Evolutionary conservation across 2,113 vertebrate species (phyloP).

Genomic region (Nansenia antarctica): DNA sequence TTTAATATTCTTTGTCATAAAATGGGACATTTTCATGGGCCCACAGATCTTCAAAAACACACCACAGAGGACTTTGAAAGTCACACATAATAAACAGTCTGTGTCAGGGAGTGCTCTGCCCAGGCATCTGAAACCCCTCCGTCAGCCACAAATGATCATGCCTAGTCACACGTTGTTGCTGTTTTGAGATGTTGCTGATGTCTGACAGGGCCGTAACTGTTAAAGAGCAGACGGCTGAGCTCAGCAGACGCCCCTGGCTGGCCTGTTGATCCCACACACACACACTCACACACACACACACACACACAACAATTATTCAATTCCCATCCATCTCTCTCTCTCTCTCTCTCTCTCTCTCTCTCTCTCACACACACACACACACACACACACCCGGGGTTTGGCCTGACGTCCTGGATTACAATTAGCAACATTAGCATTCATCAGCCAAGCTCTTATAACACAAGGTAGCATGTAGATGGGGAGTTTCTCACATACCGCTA

Average conservation of each 20-base stretch:
- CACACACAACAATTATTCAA: no score
- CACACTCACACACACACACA: background rate
- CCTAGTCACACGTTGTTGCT: slow-evolving; percentile 20
- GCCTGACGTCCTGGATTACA: background rate
- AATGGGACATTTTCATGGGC: slow-evolving; percentile 16
- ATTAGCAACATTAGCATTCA: background rate
- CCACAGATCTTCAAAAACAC: slow-evolving; percentile 21
- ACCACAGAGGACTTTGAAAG: slow-evolving; percentile 31
- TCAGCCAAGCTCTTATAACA: background rate
- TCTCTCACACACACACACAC: no score
- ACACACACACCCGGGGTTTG: background rate
- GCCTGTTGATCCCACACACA: no score
- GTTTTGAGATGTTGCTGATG: no score
- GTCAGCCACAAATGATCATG: slow-evolving; percentile 5
- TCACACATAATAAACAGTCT: slow-evolving; percentile 34
- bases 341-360: no score
- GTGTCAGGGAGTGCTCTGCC: slow-evolving; percentile 3
- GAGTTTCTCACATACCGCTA: no score
- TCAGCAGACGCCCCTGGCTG: background rate
- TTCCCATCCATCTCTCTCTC: no score
- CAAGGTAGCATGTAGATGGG: background rate
- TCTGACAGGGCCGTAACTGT: slow-evolving; percentile 15
- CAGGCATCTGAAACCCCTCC: slow-evolving; percentile 13
- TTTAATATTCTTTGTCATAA: slow-evolving; percentile 38
- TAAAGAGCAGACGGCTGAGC: slow-evolving; percentile 3